These are phyloP conservation scores for Leptinotarsa lineolata DNA, from an alignment of 1,140 invertebrate species.

Conservation along the genomic window DNA sequence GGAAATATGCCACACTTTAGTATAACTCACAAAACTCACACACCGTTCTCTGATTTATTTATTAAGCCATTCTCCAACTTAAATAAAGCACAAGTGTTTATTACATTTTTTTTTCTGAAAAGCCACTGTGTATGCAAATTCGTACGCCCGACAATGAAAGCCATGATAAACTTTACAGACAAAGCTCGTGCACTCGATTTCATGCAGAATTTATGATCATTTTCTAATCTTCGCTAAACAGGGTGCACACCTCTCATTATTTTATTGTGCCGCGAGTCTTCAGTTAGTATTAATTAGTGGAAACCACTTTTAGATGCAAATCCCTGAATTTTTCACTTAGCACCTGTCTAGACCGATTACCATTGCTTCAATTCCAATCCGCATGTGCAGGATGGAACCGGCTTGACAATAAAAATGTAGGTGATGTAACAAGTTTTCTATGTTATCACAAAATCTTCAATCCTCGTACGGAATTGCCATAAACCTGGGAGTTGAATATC, in stretches of 20 bases:
- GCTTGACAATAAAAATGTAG: too few species aligned
- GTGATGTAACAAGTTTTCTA: too few species aligned
- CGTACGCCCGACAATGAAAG: slow-evolving; percentile 1
- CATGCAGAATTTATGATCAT: slow-evolving; percentile 14
- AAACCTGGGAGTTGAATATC: too few species aligned
- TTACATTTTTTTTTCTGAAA: not conserved
- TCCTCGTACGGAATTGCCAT: too few species aligned
- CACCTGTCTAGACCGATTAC: slow-evolving; percentile 1
- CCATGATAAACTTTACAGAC: not conserved
- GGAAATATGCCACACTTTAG: too few species aligned
- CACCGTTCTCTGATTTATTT: too few species aligned
- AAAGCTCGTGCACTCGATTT: not conserved
- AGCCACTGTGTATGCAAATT: slow-evolving; percentile 11
- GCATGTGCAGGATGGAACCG: too few species aligned
- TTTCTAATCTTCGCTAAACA: slow-evolving; percentile 9
- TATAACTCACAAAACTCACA: too few species aligned
- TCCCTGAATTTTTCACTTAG: not conserved
- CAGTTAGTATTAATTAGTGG: not conserved
- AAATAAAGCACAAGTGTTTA: not conserved
- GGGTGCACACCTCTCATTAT: slow-evolving; percentile 11
- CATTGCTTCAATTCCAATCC: not conserved
- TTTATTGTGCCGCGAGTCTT: slow-evolving; percentile 1
- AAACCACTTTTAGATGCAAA: not conserved
- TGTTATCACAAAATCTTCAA: too few species aligned
- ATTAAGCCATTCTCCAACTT: not conserved